Conservation (phyloP, 2,113 vertebrate species). For the Albula glossodonta region DNA sequence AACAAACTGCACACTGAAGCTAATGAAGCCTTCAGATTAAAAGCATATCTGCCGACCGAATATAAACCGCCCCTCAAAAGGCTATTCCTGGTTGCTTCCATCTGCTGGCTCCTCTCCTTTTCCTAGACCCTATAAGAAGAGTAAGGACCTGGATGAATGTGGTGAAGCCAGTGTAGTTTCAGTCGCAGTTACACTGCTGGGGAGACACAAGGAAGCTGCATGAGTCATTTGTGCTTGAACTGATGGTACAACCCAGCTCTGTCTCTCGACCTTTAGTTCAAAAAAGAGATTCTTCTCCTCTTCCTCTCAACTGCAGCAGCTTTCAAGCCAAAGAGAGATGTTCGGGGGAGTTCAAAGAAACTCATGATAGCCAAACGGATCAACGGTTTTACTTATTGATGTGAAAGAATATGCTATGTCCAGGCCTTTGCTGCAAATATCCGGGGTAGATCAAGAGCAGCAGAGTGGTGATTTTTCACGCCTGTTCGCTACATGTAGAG, state of each 20-base stretch:
- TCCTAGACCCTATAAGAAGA: not conserved
- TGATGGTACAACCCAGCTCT: not conserved
- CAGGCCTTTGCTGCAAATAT: not conserved
- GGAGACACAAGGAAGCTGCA: not conserved
- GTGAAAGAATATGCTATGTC: not conserved
- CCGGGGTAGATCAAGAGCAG: not conserved
- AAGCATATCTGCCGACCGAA: too few relatives aligned
- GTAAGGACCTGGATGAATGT: too few relatives aligned
- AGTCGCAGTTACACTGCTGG: not conserved
- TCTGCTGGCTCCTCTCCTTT: not conserved
- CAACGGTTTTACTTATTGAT: not conserved
- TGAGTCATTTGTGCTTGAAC: not conserved
- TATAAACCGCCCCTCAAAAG: too few relatives aligned
- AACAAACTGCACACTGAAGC: not conserved
- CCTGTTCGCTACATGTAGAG: not conserved
- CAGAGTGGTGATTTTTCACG: not conserved
- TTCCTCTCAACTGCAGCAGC: not conserved
- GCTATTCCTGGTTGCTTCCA: not conserved
- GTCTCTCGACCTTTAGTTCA: conserved; percentile 11
- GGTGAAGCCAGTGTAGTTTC: not conserved
- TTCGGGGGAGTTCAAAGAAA: not conserved
- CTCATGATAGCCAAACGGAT: not conserved
- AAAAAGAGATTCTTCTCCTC: not conserved
- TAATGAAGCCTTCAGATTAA: not conserved
- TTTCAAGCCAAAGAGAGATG: not conserved